Base-by-base conservation (phyloP, 2,113 vertebrate genomes). In the Scatophagus argus region DNA sequence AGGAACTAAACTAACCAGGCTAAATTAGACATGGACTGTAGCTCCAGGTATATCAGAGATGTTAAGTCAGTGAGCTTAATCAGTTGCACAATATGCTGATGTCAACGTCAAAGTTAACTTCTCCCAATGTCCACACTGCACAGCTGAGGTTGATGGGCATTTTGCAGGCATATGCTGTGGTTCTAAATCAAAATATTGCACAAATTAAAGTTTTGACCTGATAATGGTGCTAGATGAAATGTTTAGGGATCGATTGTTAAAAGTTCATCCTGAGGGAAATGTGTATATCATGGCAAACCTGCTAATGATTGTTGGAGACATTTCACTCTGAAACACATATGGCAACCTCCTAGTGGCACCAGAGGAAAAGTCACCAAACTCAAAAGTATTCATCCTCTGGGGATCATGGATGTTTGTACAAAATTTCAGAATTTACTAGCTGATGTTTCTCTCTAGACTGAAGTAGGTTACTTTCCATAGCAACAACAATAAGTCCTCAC, bases 1-100 rank as follows among this genome's bases (percentile, higher is more conserved):
- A 71, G 39, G n/a, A 32, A 72, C 69, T 51, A 61, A 79, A 74
- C 44, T 46, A 72, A 60, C 65, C 32, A 56, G 61, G 31, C n/a
- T 46, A 41, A 68, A 72, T 63, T 41, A 70, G 38, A 54, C 17
- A 6, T 43, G 54, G 51, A 54, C 9, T 65, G 19, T 47, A 56
- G 31, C 21, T 61, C 5, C 23, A 36, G 21, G 32, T 55, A 44
- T 56, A 32, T 36, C 8, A 61, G 60, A 39, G 27, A 12, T 81
- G 51, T 62, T 56, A 43, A n/a, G 39, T 44, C 19, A 32, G 46
- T 54, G 39, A 55, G 27, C 44, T 60, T 12, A 23, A 41, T n/a
- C 27, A 14, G 67, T 34, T 29, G 46, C 17, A 27, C 36, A 39
- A 13, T 9, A 39, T 46, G 34, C 46, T 60, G 8, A 43, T 49